Evolutionary conservation across 1,140 invertebrate species (phyloP), one percentile per base, ranked within the genome.

Genomic region (Drosophila subpulchrella): DNA sequence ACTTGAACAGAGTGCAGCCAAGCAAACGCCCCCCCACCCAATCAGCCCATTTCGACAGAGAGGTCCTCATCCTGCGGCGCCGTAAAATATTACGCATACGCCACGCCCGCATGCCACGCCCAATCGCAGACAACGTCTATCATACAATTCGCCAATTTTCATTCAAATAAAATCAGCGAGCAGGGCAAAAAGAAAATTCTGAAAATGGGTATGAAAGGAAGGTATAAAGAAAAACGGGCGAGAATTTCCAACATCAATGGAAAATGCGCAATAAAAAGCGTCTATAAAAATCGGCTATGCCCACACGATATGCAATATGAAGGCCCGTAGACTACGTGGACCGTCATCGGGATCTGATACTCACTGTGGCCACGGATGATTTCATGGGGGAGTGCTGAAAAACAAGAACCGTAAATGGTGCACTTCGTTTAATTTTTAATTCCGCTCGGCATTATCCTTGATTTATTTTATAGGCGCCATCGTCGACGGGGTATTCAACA

Each of bases 361-460:
- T 41, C 75, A 41, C 55, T 66, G 38, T 27, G 61, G 44, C 60
- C 42, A 20, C 42, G 46, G 20, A 17, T 34, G 36, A 41, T 67
- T 41, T 51, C 50, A 47, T 38, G 12, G 32, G 13, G 34, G 15
- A 50, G 41, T 30, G 39, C 34, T 38, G 38, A 51, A 13, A 54
- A 39, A 34, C 39, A n/a, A 8, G 61, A 51, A n/a, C 57, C 78
- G 79, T 89, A 88, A 89, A 88, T 89, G 83, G 84, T 73, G 84
- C 72, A 89, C 83, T 88, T 89, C 84, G 83, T 88, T 88, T 88
- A 88, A 88, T 89, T 88, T 88, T 88, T 88, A 88, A 88, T 88
- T 88, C 83, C 83, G 79, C 34, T 63, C 72, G 78, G 80, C 83
- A 88, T 88, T 88, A 88, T 88, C 84, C 84, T 89, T 88, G 83